A percentile compares a stretch with the other conserved stretches of the same genome.
These are phyloP conservation scores for Meteorus colon DNA, from an alignment of 2,888 invertebrate species.

Conservation along the genomic window DNA sequence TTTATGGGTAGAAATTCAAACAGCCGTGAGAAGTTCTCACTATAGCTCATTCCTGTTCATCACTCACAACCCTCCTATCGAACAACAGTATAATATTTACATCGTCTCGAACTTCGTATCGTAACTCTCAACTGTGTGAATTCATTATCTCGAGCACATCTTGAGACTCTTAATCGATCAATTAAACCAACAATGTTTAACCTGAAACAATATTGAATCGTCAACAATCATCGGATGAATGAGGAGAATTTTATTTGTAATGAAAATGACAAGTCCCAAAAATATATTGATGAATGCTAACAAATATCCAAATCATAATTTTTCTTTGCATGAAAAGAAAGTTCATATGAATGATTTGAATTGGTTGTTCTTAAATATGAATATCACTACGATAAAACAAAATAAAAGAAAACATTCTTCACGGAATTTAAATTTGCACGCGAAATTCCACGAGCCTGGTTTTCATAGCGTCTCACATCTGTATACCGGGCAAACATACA, in stretches of 20 bases:
- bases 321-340: no score
- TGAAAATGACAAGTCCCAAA: no score
- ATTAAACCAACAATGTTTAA: background rate
- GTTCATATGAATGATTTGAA: no score
- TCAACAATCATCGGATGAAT: background rate
- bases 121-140: background rate
- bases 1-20: background rate
- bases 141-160: background rate
- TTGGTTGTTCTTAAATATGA: no score
- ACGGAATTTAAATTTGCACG: background rate
- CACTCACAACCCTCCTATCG: constrained; percentile 6
- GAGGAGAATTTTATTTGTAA: background rate
- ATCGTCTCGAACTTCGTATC: background rate
- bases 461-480: background rate
- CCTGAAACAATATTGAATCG: background rate
- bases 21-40: background rate
- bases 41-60: background rate
- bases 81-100: constrained; percentile 20
- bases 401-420: no score
- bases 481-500: constrained; percentile 11
- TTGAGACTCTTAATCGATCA: background rate
- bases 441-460: background rate
- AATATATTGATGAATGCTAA: no score
- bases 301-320: no score
- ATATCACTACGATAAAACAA: no score